These are phyloP conservation scores for Cinara cedri DNA, from an alignment of 2,888 invertebrate species.

Conservation along the genomic window DNA sequence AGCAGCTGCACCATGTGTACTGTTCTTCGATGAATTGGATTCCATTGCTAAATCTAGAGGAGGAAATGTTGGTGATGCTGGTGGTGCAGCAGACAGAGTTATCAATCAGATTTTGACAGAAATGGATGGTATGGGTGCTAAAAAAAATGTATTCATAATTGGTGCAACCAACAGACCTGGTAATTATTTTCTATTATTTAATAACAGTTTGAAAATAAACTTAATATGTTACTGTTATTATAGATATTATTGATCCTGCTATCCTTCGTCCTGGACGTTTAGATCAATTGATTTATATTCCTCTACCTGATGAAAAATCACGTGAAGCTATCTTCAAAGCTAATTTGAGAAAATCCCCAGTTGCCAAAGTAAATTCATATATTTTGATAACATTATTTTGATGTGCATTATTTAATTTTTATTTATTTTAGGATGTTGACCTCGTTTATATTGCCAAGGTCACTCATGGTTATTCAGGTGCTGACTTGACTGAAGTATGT, in stretches of 20 bases:
- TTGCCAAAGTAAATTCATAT: slow-evolving; percentile 72
- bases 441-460: slow-evolving; percentile 85
- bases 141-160: slow-evolving; percentile 99
- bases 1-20: slow-evolving; percentile 97
- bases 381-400: no score
- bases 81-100: slow-evolving; percentile 97
- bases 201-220: neutral
- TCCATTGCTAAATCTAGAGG: slow-evolving; percentile 99
- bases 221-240: slow-evolving; percentile 60
- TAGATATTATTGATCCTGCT: slow-evolving; percentile 98
- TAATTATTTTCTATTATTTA: slow-evolving; percentile 59
- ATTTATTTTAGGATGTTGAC: slow-evolving; percentile 77
- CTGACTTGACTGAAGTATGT: slow-evolving; percentile 98
- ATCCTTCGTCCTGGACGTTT: slow-evolving; percentile 97
- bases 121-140: slow-evolving; percentile 99
- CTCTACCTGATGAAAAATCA: slow-evolving; percentile 97
- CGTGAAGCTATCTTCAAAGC: slow-evolving; percentile 95
- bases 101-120: slow-evolving; percentile 99
- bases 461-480: slow-evolving; percentile 97
- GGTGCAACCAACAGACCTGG: slow-evolving; percentile 88
- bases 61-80: slow-evolving; percentile 95
- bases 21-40: slow-evolving; percentile 99
- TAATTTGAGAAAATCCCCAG: slow-evolving; percentile 93
- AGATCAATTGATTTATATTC: slow-evolving; percentile 99
- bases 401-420: neutral